Evolutionary conservation across 2,888 invertebrate species (phyloP).

Genomic region (Rhamphomyia laevipes): DNA sequence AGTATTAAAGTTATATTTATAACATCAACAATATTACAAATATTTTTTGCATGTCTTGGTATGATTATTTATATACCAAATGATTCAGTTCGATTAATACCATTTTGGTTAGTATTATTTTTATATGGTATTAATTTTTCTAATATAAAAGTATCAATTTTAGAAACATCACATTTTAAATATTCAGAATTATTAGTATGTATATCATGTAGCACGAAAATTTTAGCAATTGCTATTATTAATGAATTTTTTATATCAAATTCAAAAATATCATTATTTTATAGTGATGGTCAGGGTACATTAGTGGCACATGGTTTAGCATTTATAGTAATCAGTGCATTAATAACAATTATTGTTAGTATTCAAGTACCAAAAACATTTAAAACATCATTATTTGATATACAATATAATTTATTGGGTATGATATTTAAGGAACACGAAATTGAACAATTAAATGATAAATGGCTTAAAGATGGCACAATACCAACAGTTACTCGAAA

Average conservation of each 20-base stretch:
- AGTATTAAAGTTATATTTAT: slow-evolving; percentile 29
- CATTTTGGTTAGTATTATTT: slow-evolving; percentile 27
- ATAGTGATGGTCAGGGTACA: slow-evolving; percentile 26
- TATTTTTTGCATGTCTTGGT: slow-evolving; percentile 22
- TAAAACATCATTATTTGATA: slow-evolving; percentile 25
- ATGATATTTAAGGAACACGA: slow-evolving; percentile 33
- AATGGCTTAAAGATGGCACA: slow-evolving; percentile 30
- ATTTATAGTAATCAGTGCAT: slow-evolving; percentile 26
- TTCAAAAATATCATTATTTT: slow-evolving; percentile 27
- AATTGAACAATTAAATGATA: slow-evolving; percentile 31
- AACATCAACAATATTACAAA: slow-evolving; percentile 19
- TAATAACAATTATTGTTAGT: slow-evolving; percentile 28
- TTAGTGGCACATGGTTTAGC: slow-evolving; percentile 31
- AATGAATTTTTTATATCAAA: slow-evolving; percentile 29
- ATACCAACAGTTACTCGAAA: slow-evolving; percentile 26
- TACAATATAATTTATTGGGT: slow-evolving; percentile 29
- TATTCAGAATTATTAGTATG: slow-evolving; percentile 25
- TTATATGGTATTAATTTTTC: slow-evolving; percentile 27
- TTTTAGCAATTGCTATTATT: slow-evolving; percentile 24
- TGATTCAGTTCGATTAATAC: slow-evolving; percentile 18
- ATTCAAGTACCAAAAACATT: slow-evolving; percentile 30
- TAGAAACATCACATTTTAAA: slow-evolving; percentile 28
- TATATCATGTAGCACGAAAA: slow-evolving; percentile 22
- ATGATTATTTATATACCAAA: slow-evolving; percentile 23
- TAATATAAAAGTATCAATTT: slow-evolving; percentile 24